Conservation (phyloP, 2,797 vertebrate genomes). For the Silurus lanzhouensis region DNA sequence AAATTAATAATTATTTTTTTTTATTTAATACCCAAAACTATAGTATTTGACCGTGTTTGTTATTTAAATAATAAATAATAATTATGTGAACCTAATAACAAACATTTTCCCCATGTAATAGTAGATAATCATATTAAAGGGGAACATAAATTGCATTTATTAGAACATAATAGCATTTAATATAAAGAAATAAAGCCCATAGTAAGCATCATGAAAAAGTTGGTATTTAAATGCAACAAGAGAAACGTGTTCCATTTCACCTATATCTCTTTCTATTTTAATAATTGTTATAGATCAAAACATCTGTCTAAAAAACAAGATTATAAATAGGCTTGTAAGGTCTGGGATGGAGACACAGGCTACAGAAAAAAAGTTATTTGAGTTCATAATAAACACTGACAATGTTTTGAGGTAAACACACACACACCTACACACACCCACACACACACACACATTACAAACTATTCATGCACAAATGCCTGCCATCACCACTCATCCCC, state of each 20-base stretch:
- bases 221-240: neutral
- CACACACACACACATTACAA: neutral
- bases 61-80: neutral
- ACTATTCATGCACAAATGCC: neutral
- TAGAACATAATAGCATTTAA: neutral
- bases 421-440: neutral
- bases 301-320: neutral
- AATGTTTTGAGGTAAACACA: neutral
- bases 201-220: neutral
- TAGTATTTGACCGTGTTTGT: neutral
- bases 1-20: neutral
- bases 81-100: neutral
- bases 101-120: neutral
- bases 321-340: neutral
- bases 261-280: neutral
- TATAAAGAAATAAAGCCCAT: neutral
- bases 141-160: neutral
- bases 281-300: neutral
- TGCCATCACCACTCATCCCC: neutral
- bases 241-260: neutral
- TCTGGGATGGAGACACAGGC: neutral
- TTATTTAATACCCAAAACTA: neutral
- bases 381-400: neutral
- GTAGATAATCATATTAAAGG: too few species aligned
- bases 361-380: neutral